Evolutionary conservation across 1,140 invertebrate species (phyloP), one percentile per base, ranked within the genome.

Genomic region (Cyphomyrmex costatus): DNA sequence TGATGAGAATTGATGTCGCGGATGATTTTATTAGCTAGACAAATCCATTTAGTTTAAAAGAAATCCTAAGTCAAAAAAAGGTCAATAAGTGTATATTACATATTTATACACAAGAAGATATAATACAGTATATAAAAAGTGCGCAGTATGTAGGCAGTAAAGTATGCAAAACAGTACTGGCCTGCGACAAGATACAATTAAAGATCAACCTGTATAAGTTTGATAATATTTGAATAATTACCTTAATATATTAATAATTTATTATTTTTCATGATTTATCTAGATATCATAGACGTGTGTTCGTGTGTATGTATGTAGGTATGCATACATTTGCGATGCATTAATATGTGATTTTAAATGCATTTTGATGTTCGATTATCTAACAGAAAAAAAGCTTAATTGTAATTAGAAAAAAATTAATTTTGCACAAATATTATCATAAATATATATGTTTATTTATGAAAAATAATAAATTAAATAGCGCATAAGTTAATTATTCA

Each of bases 21-120:
- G 3, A n/a, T 63, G 4, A 63, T 82, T 30, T 58, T 71, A 66
- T 58, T 49, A 80, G 4, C 6, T 78, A 79, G 16, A 65, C 21
- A 3, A 79, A 21, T 21, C 12, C 8, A 19, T 73, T 60, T 73
- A 66, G 8, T 85, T 14, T 46, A 49, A 87, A 53, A 77, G 30
- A 83, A 85, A 65, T 73, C 53, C 70, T 85, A 76, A 85, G n/a
- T 60, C 19, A 24, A n/a, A n/a, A n/a, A n/a, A n/a, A 66, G 30
- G 14, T 7, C n/a, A 68, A 49, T 27, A 19, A 46, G 16, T 86
- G 77, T 92, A 92, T 93, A 92, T 92, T 93, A 92, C 91, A 93
- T 83, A 92, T 93, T 92, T 93, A 91, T 94, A 93, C 92, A 93
- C 60, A 65, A 88, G 86, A 89, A 89, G 86, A 49, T 87, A 89